A percentile compares a stretch with the other conserved stretches of the same genome.
Evolutionary conservation across 2,888 invertebrate species (phyloP).

Genomic region (Stomorhina lunata): DNA sequence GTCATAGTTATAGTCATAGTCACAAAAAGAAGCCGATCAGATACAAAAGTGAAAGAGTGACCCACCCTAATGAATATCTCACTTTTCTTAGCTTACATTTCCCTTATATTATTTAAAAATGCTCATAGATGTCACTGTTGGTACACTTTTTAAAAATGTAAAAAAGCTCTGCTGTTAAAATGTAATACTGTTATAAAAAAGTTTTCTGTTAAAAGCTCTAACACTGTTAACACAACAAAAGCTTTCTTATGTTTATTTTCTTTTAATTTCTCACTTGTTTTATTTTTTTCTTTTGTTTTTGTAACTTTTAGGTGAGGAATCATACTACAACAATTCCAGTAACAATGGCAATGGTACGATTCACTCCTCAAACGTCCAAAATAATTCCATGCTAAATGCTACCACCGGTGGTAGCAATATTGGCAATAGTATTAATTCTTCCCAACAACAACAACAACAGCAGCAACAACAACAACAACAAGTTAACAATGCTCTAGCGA

Average conservation of each 20-base stretch:
- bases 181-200: neutral
- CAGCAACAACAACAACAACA: constrained; percentile 69
- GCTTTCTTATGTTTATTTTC: constrained; percentile 11
- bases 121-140: neutral
- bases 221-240: neutral
- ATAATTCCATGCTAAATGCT: constrained; percentile 76
- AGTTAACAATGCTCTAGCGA: constrained; percentile 79
- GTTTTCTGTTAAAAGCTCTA: neutral
- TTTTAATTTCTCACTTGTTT: constrained; percentile 8
- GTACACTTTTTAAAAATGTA: no score
- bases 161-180: no score
- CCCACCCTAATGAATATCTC: no score
- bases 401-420: constrained; percentile 60
- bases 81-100: no score
- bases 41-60: no score
- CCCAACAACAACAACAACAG: constrained; percentile 72
- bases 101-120: no score
- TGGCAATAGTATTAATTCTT: constrained; percentile 58
- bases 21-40: no score
- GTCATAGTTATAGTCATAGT: no score
- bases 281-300: constrained; percentile 12
- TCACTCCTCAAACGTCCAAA: constrained; percentile 77
- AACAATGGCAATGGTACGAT: constrained; percentile 77
- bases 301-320: constrained; percentile 75
- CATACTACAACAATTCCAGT: constrained; percentile 74